Evolutionary conservation across 2,888 invertebrate species (phyloP), one percentile per base, ranked within the genome.

Genomic region (Drosophila formosana): DNA sequence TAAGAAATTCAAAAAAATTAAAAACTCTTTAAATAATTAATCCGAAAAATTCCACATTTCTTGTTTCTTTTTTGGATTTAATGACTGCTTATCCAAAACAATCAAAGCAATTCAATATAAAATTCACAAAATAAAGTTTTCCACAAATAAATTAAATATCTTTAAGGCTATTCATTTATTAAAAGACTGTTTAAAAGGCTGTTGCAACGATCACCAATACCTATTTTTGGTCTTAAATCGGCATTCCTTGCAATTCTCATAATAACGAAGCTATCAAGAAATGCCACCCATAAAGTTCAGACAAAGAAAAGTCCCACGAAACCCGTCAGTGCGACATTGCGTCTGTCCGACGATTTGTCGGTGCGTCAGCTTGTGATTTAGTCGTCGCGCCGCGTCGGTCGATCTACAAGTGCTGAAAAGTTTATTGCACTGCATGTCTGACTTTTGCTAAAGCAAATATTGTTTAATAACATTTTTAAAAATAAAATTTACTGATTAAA

Each of bases 381-480:
- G 53, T 52, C 55, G 65, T 70, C 26, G 56, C 34, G 56, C 34
- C 63, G 61, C 45, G 46, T 58, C 57, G 25, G 51, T 51, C 58
- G 57, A 66, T 61, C 70, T 53, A 70, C 77, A 78, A 86, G 87
- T 78, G 75, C 75, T 87, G 73, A 80, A 88, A 85, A 89, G 85
- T 86, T 89, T 78, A 86, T 89, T 86, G 89, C 85, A 82, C 85
- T 82, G 68, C 46, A 46, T 66, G 76, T 70, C 75, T 68, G 80
- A 87, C 84, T 85, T 89, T 84, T 87, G 88, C 85, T 63, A 80
- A 62, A 66, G 88, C 80, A 86, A 86, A 86, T 89, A 86, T 87
- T 89, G 88, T 86, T 86, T 86, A 86, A 87, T 87, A 86, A 74
- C 66, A 87, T 80, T 87, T 85, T 85, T 89, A 80, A 80, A 86